Evolutionary conservation across 2,888 invertebrate genomes (phyloP), one percentile per base, ranked within the genome.

Genomic region (Chaetogeoica ovagalla): DNA sequence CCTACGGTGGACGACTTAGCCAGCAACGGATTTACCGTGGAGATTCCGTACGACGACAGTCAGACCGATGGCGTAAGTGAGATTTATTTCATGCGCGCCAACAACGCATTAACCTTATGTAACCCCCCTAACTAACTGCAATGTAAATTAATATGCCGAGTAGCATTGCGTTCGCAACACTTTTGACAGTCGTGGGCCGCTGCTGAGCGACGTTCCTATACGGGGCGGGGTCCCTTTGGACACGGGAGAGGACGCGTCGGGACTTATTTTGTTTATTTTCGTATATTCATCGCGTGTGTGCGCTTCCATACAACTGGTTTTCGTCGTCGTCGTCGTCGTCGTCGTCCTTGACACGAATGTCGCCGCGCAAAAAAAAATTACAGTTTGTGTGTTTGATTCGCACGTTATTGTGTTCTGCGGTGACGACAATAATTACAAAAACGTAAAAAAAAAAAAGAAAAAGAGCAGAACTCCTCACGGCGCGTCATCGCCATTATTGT

Each of bases 1-100:
- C 89, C 89, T 83, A 90, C 75, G 9, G 82, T 84, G 84, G 82
- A 84, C 82, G 52, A 84, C 83, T 82, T 84, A 84, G 79, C 60
- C 69, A 83, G 83, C 77, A 83, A 84, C 82, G 81, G 82, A 71
- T 83, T 82, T 74, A 82, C 83, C 73, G 74, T 76, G 65, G 83
- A 83, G 81, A 71, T 83, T 23, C 72, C 82, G 39, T 76, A 77
- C 30, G 84, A 85, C 75, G 83, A 83, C 30, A 84, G 84, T 48
- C 76, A 71, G 2, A 83, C 70, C 30, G 79, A 82, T 72, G 83
- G 84, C 73, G 84, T 84, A 74, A 84, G 85, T 71, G 83, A 48
- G 21, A 81, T 74, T 81, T 74, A n/a, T 52, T 39, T 55, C 63
- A 57, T 57, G 62, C 63, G 63, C 57, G 79, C 70, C 79, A 71